Conservation (phyloP, 2,797 vertebrate species). For the Hippopotamyrus pictus region DNA sequence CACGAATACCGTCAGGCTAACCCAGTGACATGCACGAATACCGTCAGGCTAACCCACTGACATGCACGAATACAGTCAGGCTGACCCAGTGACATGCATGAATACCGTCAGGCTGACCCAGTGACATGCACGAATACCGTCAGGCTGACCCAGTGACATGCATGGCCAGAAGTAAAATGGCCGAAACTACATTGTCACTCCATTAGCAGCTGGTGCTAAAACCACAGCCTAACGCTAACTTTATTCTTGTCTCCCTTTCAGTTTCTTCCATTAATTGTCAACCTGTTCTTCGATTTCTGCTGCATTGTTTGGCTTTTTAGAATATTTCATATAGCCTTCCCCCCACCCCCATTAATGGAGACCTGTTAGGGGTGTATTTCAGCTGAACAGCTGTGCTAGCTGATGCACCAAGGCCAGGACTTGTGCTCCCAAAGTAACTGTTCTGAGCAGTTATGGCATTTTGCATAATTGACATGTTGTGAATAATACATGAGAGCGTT, state of each 20-base stretch:
- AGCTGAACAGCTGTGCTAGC: background rate
- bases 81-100: too few relatives aligned
- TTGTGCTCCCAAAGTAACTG: background rate
- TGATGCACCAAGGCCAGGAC: background rate
- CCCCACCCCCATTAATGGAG: background rate
- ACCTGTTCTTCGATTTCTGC: background rate
- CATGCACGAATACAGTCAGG: too few relatives aligned
- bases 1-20: too few relatives aligned
- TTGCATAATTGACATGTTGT: slow-evolving; percentile 7
- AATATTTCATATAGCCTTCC: background rate
- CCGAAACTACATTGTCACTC: background rate
- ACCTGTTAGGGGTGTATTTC: background rate
- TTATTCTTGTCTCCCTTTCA: background rate
- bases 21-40: too few relatives aligned
- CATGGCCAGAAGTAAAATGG: background rate
- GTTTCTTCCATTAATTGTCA: background rate
- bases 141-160: background rate
- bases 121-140: too few relatives aligned
- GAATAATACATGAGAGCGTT: slow-evolving; percentile 19
- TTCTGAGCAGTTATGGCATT: background rate
- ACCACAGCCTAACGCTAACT: background rate
- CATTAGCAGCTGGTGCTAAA: background rate
- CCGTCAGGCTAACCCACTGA: too few relatives aligned
- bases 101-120: too few relatives aligned
- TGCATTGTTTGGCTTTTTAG: background rate